phyloP scores from a whole-genome alignment of 2,797 vertebrate species.

The Enteromius fasciolatus region DNA sequence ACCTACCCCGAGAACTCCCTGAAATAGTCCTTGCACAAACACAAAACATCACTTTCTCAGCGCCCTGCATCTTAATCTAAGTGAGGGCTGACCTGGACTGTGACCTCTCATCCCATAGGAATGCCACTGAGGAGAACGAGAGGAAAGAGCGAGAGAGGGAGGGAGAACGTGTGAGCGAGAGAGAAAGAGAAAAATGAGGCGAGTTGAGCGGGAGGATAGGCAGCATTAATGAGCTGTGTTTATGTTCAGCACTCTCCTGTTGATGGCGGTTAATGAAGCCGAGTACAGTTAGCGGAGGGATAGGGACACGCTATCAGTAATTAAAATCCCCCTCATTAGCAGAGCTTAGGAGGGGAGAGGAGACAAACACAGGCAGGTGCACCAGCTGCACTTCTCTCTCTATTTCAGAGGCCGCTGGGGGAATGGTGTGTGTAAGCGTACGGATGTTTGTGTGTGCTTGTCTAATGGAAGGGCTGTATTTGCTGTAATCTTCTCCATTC shows the following conservation, averaged over 20 bases:
- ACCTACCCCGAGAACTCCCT: conserved; percentile 44
- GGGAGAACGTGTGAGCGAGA: conserved; percentile 8
- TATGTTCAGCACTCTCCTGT: conserved; percentile 79
- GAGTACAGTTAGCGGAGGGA: conserved; percentile 74
- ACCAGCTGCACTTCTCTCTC: conserved; percentile 58
- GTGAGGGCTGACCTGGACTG: conserved; percentile 69
- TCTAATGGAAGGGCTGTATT: conserved; percentile 38
- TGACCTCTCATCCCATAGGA: conserved; percentile 68
- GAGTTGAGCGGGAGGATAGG: conserved; percentile 56
- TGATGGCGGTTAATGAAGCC: conserved; percentile 82
- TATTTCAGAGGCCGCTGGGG: conserved; percentile 45
- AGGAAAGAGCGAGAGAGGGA: conserved; percentile 44
- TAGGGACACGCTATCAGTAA: conserved; percentile 74
- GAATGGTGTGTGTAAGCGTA: conserved; percentile 16
- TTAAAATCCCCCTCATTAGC: conserved; percentile 79
- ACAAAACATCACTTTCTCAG: conserved; percentile 53
- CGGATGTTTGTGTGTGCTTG: conserved; percentile 26
- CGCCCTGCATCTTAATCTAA: conserved; percentile 66
- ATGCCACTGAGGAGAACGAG: conserved; percentile 66
- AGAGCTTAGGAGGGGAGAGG: conserved; percentile 67
- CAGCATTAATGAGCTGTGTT: conserved; percentile 80
- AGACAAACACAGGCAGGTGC: conserved; percentile 59
- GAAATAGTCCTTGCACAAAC: conserved; percentile 52
- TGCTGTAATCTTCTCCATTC: conserved; percentile 40
- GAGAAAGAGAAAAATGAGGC: conserved; percentile 32